phyloP scores from a whole-genome alignment of 2,888 invertebrate species.

The Microctonus aethiopoides region DNA sequence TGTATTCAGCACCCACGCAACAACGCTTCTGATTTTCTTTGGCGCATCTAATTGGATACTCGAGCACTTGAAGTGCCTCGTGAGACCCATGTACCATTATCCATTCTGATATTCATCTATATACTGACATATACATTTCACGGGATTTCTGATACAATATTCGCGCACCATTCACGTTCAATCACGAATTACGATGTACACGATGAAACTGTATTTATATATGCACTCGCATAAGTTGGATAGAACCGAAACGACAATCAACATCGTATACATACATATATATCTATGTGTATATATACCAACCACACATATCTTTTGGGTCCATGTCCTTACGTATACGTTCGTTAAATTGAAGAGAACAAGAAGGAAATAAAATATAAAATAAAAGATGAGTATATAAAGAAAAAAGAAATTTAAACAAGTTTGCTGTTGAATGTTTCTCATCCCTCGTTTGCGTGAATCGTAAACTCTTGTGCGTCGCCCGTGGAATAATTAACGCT shows the following conservation, averaged over 20 bases:
- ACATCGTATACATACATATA: constrained; percentile 7
- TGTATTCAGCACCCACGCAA: constrained; percentile 47
- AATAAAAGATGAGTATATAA: background rate
- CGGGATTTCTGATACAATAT: constrained; percentile 23
- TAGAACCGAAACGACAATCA: background rate
- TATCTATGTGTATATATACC: too few relatives aligned
- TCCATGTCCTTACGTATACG: too few relatives aligned
- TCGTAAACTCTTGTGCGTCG: constrained; percentile 20
- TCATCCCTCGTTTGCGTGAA: background rate
- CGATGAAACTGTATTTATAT: background rate
- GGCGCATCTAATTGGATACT: constrained; percentile 51
- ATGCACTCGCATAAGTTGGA: background rate
- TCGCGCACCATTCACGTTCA: constrained; percentile 14
- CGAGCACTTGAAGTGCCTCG: constrained; percentile 32
- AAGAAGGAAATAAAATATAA: background rate
- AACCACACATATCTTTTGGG: too few relatives aligned
- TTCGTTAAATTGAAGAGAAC: too few relatives aligned
- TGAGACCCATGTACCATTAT: constrained; percentile 20
- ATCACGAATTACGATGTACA: constrained; percentile 30
- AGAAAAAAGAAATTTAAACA: background rate
- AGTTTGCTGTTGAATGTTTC: background rate
- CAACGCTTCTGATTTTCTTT: constrained; percentile 46
- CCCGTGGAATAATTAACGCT: constrained; percentile 42
- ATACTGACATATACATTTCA: background rate
- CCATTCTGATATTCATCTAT: constrained; percentile 23